phyloP scores from a whole-genome alignment of 2,797 vertebrate genomes.

The Gallirallus australis region DNA sequence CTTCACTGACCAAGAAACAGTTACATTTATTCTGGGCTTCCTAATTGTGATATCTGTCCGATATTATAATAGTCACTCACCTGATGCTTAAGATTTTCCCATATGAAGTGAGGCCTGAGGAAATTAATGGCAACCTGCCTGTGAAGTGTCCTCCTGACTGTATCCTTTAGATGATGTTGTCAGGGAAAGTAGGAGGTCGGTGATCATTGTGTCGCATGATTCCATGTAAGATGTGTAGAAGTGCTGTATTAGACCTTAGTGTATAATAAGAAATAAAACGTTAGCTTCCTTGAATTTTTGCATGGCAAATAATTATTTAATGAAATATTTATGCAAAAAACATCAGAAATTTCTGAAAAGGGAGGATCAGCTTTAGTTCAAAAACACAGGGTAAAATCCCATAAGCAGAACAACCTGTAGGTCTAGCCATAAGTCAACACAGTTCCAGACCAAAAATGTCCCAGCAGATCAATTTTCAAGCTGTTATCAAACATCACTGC shows the following conservation, averaged over 20 bases:
- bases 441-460: neutral
- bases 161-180: neutral
- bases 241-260: neutral
- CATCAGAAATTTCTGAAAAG: neutral
- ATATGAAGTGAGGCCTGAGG: neutral
- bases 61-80: neutral
- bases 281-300: neutral
- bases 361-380: neutral
- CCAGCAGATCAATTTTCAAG: neutral
- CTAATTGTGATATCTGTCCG: slow-evolving; percentile 11
- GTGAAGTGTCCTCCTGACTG: neutral
- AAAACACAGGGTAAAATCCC: neutral
- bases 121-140: neutral
- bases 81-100: neutral
- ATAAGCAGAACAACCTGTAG: neutral
- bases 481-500: neutral
- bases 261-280: neutral
- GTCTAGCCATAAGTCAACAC: neutral
- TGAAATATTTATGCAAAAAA: neutral
- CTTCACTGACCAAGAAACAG: slow-evolving; percentile 54
- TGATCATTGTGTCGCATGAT: neutral
- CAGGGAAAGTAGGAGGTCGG: neutral
- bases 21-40: slow-evolving; percentile 36
- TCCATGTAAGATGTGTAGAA: neutral
- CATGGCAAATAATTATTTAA: neutral